A percentile compares a stretch with the other conserved stretches of the same genome.
Evolutionary conservation across 30 jellyfish, hydroid and myxozoan species (phyloP).

Genomic region (Aurelia aurita): DNA sequence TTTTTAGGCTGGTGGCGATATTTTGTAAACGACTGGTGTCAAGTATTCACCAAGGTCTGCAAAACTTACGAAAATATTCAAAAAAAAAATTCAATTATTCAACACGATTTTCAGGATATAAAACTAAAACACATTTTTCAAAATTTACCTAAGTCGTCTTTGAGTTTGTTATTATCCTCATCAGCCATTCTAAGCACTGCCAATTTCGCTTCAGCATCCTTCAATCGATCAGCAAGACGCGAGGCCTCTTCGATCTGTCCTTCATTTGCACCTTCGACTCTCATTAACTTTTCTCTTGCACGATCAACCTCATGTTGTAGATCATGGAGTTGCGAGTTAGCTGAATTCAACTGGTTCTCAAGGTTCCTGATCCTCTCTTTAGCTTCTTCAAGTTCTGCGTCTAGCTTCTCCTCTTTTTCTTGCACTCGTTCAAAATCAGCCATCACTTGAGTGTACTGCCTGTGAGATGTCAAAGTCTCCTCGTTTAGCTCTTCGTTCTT

Average conservation of each 20-base stretch:
- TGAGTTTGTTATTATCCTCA: slow-evolving; percentile 81
- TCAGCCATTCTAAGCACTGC: slow-evolving; percentile 64
- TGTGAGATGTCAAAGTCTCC: slow-evolving; percentile 84
- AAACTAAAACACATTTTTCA: too few species aligned
- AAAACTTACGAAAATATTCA: too few species aligned
- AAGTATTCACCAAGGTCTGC: too few species aligned
- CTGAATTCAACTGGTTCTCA: slow-evolving; percentile 74
- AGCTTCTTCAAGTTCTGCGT: slow-evolving; percentile 89
- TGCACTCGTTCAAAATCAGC: slow-evolving; percentile 76
- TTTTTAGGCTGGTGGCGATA: too few species aligned
- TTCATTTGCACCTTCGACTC: slow-evolving; percentile 66
- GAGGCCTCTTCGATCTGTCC: slow-evolving; percentile 73
- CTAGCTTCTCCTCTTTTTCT: slow-evolving; percentile 94
- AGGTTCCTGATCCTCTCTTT: slow-evolving; percentile 55
- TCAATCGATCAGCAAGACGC: slow-evolving; percentile 72
- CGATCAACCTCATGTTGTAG: slow-evolving; percentile 74
- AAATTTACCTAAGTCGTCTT: slow-evolving; percentile 73
- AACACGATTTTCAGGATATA: too few species aligned
- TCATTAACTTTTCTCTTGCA: slow-evolving; percentile 68
- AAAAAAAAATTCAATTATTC: too few species aligned
- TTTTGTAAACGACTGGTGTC: too few species aligned
- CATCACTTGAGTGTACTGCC: slow-evolving; percentile 92
- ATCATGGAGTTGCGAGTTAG: slow-evolving; percentile 56
- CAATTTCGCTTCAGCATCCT: slow-evolving; percentile 76
- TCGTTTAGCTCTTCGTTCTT: slow-evolving; percentile 85